phyloP scores from a whole-genome alignment of 2,113 vertebrate genomes.

The Albula glossodonta region DNA sequence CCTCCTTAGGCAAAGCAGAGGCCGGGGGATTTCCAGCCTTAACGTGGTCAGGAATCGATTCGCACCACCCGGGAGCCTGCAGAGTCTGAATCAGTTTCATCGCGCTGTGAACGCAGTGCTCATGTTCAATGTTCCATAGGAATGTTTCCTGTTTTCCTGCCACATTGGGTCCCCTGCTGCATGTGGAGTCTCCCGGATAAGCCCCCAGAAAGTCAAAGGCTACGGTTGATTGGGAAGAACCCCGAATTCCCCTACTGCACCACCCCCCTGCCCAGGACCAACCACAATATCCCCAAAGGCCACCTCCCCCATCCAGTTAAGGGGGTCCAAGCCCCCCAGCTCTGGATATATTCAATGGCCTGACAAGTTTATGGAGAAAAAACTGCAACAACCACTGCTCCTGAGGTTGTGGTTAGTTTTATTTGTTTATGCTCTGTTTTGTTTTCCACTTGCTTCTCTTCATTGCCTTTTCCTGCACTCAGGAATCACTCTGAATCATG shows the following conservation, averaged over 20 bases:
- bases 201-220: not conserved
- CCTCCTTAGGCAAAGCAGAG: too few relatives aligned
- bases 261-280: not conserved
- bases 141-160: not conserved
- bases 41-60: too few relatives aligned
- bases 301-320: not conserved
- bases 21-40: too few relatives aligned
- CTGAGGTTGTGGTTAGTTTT: not conserved
- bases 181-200: not conserved
- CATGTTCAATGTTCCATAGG: not conserved
- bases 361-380: not conserved
- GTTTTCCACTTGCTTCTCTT: not conserved
- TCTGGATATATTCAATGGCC: not conserved
- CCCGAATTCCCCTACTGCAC: not conserved
- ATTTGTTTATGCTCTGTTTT: too few relatives aligned
- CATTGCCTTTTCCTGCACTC: not conserved
- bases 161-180: not conserved
- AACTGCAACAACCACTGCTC: not conserved
- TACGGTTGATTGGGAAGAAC: not conserved
- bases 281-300: not conserved
- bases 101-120: not conserved
- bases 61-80: too few relatives aligned
- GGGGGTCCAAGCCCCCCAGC: not conserved
- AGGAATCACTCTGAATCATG: too few relatives aligned
- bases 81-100: not conserved